Conservation (phyloP, 1,140 invertebrate genomes). For the Neomicropteryx cornuta region DNA sequence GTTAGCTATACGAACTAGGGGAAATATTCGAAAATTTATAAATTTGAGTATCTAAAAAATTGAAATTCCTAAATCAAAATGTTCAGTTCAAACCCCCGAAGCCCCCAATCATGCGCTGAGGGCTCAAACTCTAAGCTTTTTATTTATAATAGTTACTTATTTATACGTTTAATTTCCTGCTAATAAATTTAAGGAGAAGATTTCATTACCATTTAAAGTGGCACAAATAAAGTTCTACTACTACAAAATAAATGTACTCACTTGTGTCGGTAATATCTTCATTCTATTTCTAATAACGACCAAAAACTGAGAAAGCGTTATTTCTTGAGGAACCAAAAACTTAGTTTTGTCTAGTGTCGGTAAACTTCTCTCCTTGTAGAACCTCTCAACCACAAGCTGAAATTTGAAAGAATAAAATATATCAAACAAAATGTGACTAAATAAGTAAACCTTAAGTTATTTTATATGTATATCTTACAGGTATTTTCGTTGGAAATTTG, state of each 20-base stretch:
- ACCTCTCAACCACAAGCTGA: conserved; percentile 65
- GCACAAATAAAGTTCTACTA: too few relatives aligned
- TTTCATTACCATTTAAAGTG: too few relatives aligned
- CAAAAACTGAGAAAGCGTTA: conserved; percentile 69
- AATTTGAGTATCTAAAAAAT: too few relatives aligned
- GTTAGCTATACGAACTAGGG: too few relatives aligned
- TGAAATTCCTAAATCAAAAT: too few relatives aligned
- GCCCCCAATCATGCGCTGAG: too few relatives aligned
- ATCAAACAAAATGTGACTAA: conserved; percentile 3
- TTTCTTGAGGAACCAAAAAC: conserved; percentile 68
- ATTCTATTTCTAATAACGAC: conserved; percentile 57
- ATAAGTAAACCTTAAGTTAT: conserved; percentile 1
- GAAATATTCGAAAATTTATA: too few relatives aligned
- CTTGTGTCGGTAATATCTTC: conserved; percentile 35
- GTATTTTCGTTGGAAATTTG: conserved; percentile 48
- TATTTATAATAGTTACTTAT: too few relatives aligned
- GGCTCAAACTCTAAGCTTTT: too few relatives aligned
- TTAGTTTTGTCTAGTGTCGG: conserved; percentile 64
- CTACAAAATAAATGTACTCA: conserved; percentile 16
- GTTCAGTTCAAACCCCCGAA: too few relatives aligned
- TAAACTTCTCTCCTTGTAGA: conserved; percentile 53
- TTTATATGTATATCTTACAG: conserved; percentile 33
- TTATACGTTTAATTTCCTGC: too few relatives aligned
- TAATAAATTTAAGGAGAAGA: too few relatives aligned
- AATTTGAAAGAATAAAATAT: conserved; percentile 19